Conservation (phyloP, 2,888 invertebrate species). For the Andrena flavipes region DNA sequence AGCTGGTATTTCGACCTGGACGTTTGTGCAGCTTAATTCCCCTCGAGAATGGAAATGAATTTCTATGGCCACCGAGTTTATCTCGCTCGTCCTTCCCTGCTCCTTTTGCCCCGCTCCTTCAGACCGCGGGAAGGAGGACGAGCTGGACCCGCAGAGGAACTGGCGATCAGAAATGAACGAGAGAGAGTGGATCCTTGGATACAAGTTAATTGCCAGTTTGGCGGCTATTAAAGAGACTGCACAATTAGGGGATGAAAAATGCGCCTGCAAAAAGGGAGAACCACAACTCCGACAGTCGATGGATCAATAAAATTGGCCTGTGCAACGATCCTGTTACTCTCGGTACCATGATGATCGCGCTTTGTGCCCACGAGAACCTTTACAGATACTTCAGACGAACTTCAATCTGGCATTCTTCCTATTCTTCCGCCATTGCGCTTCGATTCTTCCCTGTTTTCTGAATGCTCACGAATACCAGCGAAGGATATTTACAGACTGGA, state of each 20-base stretch:
- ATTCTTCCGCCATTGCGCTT: neutral
- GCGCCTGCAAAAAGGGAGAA: constrained; percentile 6
- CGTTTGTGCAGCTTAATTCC: constrained; percentile 58
- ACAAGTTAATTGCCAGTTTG: constrained; percentile 62
- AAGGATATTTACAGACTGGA: neutral
- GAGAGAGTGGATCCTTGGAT: constrained; percentile 18
- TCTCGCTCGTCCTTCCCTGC: constrained; percentile 8
- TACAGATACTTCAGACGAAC: constrained; percentile 3
- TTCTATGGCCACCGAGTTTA: constrained; percentile 37
- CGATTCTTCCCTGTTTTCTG: neutral
- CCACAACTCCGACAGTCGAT: constrained; percentile 53
- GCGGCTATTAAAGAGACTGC: constrained; percentile 54
- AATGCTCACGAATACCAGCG: neutral
- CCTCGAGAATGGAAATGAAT: constrained; percentile 65
- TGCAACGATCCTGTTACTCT: constrained; percentile 63
- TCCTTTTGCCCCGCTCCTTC: neutral
- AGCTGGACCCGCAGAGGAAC: constrained; percentile 1
- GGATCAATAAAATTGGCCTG: constrained; percentile 68
- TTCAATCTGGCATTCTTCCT: constrained; percentile 22
- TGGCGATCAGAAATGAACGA: neutral
- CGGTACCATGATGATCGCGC: constrained; percentile 53
- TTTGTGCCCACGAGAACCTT: constrained; percentile 39
- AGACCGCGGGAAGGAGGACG: neutral
- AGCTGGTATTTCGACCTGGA: constrained; percentile 40
- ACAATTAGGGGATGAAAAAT: constrained; percentile 53